Evolutionary conservation across 2,113 vertebrate species (phyloP).

Genomic region (Trichechus manatus): DNA sequence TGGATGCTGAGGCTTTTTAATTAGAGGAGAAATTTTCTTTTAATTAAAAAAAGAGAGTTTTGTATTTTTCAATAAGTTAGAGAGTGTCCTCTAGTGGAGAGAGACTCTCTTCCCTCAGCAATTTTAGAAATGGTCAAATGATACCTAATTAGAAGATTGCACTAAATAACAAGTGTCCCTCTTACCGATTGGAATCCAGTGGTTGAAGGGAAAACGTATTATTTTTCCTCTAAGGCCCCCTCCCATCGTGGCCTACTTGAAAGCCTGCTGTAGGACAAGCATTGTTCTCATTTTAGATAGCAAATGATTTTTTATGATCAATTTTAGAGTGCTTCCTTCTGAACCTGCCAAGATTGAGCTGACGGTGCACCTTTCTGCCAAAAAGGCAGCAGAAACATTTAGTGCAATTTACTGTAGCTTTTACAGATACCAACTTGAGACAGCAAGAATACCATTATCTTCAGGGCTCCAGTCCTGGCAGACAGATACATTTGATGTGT

Average conservation of each 20-base stretch:
- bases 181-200: slow-evolving; percentile 10
- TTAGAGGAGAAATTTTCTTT: slow-evolving; percentile 73
- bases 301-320: slow-evolving; percentile 79
- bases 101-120: slow-evolving; percentile 59
- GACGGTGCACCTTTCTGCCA: slow-evolving; percentile 73
- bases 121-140: slow-evolving; percentile 60
- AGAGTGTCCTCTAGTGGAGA: slow-evolving; percentile 82
- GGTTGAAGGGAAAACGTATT: slow-evolving; percentile 59
- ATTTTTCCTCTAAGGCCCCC: slow-evolving; percentile 40
- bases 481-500: slow-evolving; percentile 44
- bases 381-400: slow-evolving; percentile 75
- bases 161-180: slow-evolving; percentile 55
- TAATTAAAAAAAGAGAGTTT: slow-evolving; percentile 59
- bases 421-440: slow-evolving; percentile 68
- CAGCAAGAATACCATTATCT: slow-evolving; percentile 73
- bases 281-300: slow-evolving; percentile 76
- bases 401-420: slow-evolving; percentile 77
- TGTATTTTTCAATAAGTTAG: slow-evolving; percentile 47
- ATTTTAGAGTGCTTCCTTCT: slow-evolving; percentile 75
- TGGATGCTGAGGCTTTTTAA: slow-evolving; percentile 73
- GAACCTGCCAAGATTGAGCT: slow-evolving; percentile 70
- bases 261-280: slow-evolving; percentile 64
- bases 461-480: slow-evolving; percentile 22
- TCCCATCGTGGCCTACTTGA: slow-evolving; percentile 48
- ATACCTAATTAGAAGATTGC: slow-evolving; percentile 63